These are phyloP conservation scores for Nipponacmea schrenckii DNA, from an alignment of 2,888 invertebrate species.

Conservation along the genomic window DNA sequence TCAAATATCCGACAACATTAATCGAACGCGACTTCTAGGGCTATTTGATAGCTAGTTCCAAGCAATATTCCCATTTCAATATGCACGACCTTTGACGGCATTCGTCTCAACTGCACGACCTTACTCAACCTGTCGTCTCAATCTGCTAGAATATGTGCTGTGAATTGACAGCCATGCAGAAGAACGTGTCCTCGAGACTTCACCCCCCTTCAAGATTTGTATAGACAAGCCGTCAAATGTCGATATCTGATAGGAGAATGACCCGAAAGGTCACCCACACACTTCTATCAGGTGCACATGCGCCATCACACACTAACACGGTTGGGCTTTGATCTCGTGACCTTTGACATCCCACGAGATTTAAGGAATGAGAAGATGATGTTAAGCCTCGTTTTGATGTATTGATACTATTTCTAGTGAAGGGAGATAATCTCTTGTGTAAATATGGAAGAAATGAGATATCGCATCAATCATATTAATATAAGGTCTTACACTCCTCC, in stretches of 20 bases:
- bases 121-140: not conserved
- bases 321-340: slow-evolving; percentile 1
- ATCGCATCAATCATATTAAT: too few relatives aligned
- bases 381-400: not conserved
- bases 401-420: not conserved
- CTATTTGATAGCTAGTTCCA: too few relatives aligned
- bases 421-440: too few relatives aligned
- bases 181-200: not conserved
- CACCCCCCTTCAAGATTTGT: not conserved
- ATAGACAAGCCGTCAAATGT: slow-evolving; percentile 7
- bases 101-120: not conserved
- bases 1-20: too few relatives aligned
- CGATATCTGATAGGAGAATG: not conserved
- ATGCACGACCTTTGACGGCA: too few relatives aligned
- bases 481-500: too few relatives aligned
- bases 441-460: too few relatives aligned
- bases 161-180: not conserved
- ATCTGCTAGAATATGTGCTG: not conserved
- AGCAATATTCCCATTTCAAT: too few relatives aligned
- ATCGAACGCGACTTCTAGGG: too few relatives aligned
- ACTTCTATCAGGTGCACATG: slow-evolving; percentile 6
- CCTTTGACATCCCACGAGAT: slow-evolving; percentile 7
- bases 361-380: not conserved
- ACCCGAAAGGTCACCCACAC: not conserved
- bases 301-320: not conserved